A percentile compares a stretch with the other conserved stretches of the same genome.
Evolutionary conservation across 2,113 vertebrate genomes (phyloP).

Genomic region (Leucosticte australis): DNA sequence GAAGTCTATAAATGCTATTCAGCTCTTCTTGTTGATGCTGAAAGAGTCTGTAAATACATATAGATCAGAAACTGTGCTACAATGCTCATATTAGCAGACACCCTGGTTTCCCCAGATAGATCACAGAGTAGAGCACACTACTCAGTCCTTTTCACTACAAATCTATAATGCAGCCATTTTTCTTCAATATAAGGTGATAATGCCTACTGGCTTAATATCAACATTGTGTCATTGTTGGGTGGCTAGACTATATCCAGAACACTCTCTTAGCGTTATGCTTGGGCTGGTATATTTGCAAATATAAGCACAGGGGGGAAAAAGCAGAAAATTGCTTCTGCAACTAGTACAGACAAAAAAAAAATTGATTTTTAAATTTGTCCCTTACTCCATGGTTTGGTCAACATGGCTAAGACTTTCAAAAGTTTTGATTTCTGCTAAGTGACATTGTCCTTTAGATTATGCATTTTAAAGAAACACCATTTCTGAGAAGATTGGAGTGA

Average conservation of each 20-base stretch:
- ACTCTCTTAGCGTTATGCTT: not conserved
- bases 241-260: not conserved
- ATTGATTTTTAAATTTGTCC: not conserved
- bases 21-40: not conserved
- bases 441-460: not conserved
- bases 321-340: not conserved
- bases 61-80: not conserved
- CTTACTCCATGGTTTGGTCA: not conserved
- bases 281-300: not conserved
- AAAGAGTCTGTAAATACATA: not conserved
- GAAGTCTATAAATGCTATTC: not conserved
- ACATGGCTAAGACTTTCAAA: not conserved
- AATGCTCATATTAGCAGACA: not conserved
- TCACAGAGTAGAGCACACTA: not conserved
- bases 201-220: not conserved
- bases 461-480: not conserved
- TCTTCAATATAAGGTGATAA: not conserved
- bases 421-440: not conserved
- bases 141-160: not conserved
- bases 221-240: not conserved
- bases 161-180: accelerated
- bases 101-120: not conserved
- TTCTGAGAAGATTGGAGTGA: not conserved
- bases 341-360: not conserved
- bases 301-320: accelerated